A percentile compares a stretch with the other conserved stretches of the same genome.
Conservation (phyloP, 2,797 vertebrate genomes). For the Microhierax caerulescens region DNA sequence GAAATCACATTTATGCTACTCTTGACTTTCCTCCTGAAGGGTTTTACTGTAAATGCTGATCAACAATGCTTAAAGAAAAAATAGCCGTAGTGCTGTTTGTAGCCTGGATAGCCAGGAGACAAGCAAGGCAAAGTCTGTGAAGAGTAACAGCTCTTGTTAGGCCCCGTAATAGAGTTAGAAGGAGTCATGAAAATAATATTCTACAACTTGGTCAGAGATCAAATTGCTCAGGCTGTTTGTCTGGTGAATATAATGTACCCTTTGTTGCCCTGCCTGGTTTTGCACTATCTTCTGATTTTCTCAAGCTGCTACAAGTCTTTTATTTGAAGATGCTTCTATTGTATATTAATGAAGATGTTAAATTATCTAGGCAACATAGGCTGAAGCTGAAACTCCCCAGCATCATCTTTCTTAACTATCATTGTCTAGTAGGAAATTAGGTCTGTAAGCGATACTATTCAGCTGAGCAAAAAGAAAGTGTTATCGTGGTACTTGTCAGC, state of each 20-base stretch:
- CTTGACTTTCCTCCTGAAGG: background rate
- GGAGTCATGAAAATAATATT: background rate
- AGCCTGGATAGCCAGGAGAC: background rate
- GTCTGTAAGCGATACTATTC: slow-evolving; percentile 37
- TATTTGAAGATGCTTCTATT: background rate
- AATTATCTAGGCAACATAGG: background rate
- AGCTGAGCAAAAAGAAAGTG: background rate
- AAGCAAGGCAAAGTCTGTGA: background rate
- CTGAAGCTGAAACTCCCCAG: slow-evolving; percentile 8
- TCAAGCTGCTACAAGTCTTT: background rate
- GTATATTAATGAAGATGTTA: background rate
- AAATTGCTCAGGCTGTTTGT: background rate
- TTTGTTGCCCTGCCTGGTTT: background rate
- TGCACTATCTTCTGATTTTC: background rate
- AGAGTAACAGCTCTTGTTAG: background rate
- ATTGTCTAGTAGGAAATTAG: slow-evolving; percentile 27
- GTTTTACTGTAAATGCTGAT: background rate
- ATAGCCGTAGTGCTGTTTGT: background rate
- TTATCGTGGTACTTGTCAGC: background rate
- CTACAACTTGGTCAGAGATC: background rate
- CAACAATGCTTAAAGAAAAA: background rate
- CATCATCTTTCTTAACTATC: slow-evolving; percentile 16
- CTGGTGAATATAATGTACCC: background rate
- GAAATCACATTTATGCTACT: background rate
- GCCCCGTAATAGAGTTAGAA: background rate